These are phyloP conservation scores for Phaonia tiefii DNA, from an alignment of 2,888 invertebrate species.

Conservation along the genomic window DNA sequence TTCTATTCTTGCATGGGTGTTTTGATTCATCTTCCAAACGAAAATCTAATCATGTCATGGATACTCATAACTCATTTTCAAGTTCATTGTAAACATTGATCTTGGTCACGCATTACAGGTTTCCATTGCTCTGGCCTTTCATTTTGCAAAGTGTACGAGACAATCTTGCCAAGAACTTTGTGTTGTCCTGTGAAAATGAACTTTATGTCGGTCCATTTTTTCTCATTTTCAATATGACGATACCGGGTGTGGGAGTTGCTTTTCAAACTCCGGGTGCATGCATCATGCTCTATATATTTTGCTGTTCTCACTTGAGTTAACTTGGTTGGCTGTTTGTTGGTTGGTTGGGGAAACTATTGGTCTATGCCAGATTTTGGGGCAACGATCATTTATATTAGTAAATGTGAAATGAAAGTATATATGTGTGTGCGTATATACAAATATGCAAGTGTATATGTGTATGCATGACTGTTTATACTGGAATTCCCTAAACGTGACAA, in stretches of 20 bases:
- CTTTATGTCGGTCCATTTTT: not conserved
- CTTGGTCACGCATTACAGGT: constrained; percentile 65
- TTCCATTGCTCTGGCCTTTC: constrained; percentile 4
- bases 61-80: constrained; percentile 70
- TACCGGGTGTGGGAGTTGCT: constrained; percentile 5
- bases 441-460: too few relatives aligned
- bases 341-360: constrained; percentile 40
- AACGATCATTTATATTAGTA: constrained; percentile 68
- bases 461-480: too few relatives aligned
- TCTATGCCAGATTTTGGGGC: constrained; percentile 65
- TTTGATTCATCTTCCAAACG: not conserved
- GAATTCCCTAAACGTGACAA: constrained; percentile 68
- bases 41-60: constrained; percentile 50
- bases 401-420: constrained; percentile 11
- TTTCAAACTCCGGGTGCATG: constrained; percentile 23
- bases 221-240: not conserved
- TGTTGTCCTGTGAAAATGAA: constrained; percentile 8
- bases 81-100: constrained; percentile 71
- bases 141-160: not conserved
- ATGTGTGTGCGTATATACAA: not conserved
- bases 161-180: not conserved
- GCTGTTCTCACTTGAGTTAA: constrained; percentile 25
- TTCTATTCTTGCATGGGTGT: not conserved
- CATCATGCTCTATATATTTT: constrained; percentile 36
- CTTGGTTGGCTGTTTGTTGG: too few relatives aligned